Evolutionary conservation across 2,888 invertebrate species (phyloP), one percentile per base, ranked within the genome.

Genomic region (Chaitophorus viminalis): DNA sequence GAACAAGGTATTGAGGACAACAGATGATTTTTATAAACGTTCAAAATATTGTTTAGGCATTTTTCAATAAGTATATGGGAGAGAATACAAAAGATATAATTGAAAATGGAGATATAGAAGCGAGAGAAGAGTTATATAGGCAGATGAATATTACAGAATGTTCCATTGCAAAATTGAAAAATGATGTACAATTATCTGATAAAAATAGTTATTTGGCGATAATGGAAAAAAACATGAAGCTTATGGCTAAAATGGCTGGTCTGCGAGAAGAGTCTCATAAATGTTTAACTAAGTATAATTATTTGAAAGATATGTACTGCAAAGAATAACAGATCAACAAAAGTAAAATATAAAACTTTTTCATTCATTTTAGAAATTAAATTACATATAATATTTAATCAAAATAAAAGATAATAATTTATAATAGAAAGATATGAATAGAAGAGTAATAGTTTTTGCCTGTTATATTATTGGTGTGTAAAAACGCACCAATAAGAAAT

Each of bases 211-310:
- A n/a, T n/a, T n/a, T n/a, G n/a, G 18, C 29, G 18, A 29, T 54
- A 6, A 54, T 74, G 82, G 74, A 82, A 9, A 74, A 82, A 54
- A 82, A 82, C n/a, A 36, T 3, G 29, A 72, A 36, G 9, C 82
- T 74, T 9, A 74, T 82, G 0, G n/a, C 54, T 1, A n/a, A 82
- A 54, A 82, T 82, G n/a, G 21, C 52, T 17, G n/a, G 3, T n/a
- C 17, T 72, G 18, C 82, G 70, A n/a, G 72, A 82, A 1, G n/a
- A 36, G 0, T 52, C 33, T 6, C 52, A 33, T 17, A 18, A 5
- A 18, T 82, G 33, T 54, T 68, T 68, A 2, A 68, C 29, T 5
- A 68, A 68, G 31, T 81, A 46, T 29, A 81, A 9, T 8, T 29
- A 68, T 68, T 81, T 81, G 29, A 81, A 70, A 81, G n/a, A 25